Evolutionary conservation across 1,140 invertebrate genomes (phyloP), one percentile per base, ranked within the genome.

Genomic region (Thaumatotibia leucotreta): DNA sequence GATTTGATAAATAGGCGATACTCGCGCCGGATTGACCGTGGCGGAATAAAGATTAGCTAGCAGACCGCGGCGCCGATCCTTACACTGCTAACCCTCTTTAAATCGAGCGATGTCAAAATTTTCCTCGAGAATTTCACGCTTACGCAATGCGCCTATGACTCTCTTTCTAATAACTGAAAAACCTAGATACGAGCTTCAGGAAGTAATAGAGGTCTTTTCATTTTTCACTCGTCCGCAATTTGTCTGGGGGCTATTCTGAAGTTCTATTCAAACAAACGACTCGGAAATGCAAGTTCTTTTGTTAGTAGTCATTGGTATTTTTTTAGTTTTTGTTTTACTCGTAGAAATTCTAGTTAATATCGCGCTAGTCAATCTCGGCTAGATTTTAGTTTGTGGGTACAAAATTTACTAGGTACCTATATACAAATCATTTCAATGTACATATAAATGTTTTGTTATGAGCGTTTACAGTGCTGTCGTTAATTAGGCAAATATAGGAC

Each of bases 1-100:
- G 52, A 24, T 54, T 70, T 88, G 88, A 90, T 84, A 87, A 86
- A 90, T 88, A 80, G 83, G 73, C 69, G 69, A 79, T 82, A 75
- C 76, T 73, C 71, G 79, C 61, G 73, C 66, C 68, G 80, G 76
- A 84, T 88, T 88, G 88, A 88, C 84, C 88, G 80, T 78, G 74
- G 45, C 70, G 72, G 79, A 78, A 79, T 77, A 77, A 77, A 79
- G 76, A 85, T 82, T 77, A 82, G 71, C 67, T 67, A 63, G 52
- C 39, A 45, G 31, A 67, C 71, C 64, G 65, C 71, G 69, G 61
- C 63, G 50, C 67, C 67, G 77, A 65, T 49, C 49, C 39, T 17
- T 45, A 1, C 39, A 45, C 39, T 20, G 2, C 39, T 9, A 45
- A 45, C 14, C 14, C 1, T 2, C n/a, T n/a, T n/a, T 20, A 45